Evolutionary conservation across 2,888 invertebrate species (phyloP), one percentile per base, ranked within the genome.

Genomic region (Scelioninae gen. 1): DNA sequence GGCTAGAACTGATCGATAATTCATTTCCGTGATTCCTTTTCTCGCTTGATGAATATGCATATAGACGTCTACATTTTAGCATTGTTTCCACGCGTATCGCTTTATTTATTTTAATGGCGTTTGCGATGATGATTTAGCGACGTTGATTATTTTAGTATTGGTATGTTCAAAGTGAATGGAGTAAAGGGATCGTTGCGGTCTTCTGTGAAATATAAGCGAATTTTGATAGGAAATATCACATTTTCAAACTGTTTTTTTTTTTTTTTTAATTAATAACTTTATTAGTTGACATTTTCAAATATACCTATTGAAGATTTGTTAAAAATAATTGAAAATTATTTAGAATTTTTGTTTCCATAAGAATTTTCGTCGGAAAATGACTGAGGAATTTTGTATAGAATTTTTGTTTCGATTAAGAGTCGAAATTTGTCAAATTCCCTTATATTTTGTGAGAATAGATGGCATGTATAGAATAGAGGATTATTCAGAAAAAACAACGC

Each of bases 81-180:
- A 72, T 58, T 79, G 65, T 80, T 55, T 55, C 47, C 43, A 53
- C 68, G 32, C 40, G 55, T 68, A 43, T 58, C 58, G 53, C 68
- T 74, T 66, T 60, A 74, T 80, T 80, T 68, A 80, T 80, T 80
- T 65, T 60, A 66, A 72, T 60, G 38, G 66, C 72, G 16, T 68
- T 62, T 62, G 68, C 62, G 55, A 53, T 66, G 79, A 72, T 47
- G 58, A 79, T 72, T 80, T 62, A 55, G 72, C 56, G 58, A 43
- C 43, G 55, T 31, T 56, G 23, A 63, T 78, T 78, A 56, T 69
- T 68, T 62, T 56, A 75, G 56, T 43, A 43, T 43, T 58, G 38
- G 40, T 58, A 11, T 40, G 40, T 55, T 53, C 10, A 31, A 55
- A 23, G 16, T 13, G 51, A 65, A 23, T 40, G 11, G n/a, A 66